These are phyloP conservation scores for Pygoscelis adeliae DNA, from an alignment of 2,113 vertebrate species.

Conservation along the genomic window DNA sequence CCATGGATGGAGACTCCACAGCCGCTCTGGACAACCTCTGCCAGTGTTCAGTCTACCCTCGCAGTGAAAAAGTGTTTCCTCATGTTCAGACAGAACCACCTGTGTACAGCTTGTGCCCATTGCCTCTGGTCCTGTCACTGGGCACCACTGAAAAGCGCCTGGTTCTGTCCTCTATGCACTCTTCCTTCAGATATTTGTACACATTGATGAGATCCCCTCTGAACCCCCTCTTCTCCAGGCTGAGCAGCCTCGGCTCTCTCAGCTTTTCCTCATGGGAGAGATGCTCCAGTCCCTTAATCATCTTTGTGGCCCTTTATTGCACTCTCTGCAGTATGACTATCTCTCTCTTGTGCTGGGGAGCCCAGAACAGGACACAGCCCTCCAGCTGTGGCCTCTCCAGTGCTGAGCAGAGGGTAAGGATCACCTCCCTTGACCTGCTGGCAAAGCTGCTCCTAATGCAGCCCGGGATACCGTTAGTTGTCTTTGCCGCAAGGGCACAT, in stretches of 20 bases:
- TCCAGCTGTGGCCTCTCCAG: neutral
- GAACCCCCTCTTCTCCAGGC: neutral
- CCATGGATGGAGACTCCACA: neutral
- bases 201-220: neutral
- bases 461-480: fast-evolving
- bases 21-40: neutral
- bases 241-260: neutral
- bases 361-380: neutral
- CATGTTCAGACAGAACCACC: neutral
- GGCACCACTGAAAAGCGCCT: neutral
- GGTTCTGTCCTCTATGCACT: fast-evolving
- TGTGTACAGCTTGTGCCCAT: neutral
- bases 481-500: neutral
- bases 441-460: neutral
- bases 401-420: neutral
- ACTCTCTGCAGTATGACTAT: neutral
- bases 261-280: neutral
- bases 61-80: neutral
- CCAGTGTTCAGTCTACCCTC: neutral
- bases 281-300: neutral
- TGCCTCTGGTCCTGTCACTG: neutral
- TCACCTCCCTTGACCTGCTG: neutral
- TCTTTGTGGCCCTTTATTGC: neutral
- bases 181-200: neutral
- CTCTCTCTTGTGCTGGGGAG: neutral